phyloP scores from a whole-genome alignment of 2,113 vertebrate genomes.

The Turdus rufiventris region DNA sequence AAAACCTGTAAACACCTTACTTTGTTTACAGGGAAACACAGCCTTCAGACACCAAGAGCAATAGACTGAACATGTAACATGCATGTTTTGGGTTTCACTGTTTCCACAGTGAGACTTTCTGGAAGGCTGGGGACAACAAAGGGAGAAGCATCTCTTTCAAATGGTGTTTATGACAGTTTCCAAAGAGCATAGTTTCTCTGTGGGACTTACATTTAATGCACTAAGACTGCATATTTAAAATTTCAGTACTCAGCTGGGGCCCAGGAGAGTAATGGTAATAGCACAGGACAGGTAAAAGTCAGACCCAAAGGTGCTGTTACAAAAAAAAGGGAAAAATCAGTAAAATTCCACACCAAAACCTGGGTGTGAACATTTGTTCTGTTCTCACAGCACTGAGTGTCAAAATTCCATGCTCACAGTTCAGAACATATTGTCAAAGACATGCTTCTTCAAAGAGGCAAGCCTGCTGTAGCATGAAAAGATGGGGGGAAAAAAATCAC shows the following conservation, averaged over 20 bases:
- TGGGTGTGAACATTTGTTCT: background rate
- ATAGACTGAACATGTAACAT: background rate
- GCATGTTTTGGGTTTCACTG: background rate
- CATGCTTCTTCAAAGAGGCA: background rate
- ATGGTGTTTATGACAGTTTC: background rate
- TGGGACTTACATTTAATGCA: background rate
- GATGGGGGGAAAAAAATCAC: too few relatives aligned
- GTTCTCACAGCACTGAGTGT: background rate
- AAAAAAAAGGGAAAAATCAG: too few relatives aligned
- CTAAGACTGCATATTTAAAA: background rate
- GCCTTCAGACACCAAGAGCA: background rate
- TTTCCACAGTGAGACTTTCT: background rate
- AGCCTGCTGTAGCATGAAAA: background rate
- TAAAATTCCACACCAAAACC: background rate
- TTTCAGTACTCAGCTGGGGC: background rate
- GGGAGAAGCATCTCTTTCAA: background rate
- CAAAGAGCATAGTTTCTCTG: background rate
- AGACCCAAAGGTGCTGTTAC: background rate
- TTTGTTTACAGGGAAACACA: background rate
- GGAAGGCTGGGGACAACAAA: background rate
- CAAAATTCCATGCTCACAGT: background rate
- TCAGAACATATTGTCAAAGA: background rate
- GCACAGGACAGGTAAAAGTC: background rate
- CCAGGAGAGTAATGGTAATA: fast-evolving
- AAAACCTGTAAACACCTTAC: background rate